Base-by-base conservation (phyloP, 2,888 invertebrate species). In the Brachyopa scutellaris region DNA sequence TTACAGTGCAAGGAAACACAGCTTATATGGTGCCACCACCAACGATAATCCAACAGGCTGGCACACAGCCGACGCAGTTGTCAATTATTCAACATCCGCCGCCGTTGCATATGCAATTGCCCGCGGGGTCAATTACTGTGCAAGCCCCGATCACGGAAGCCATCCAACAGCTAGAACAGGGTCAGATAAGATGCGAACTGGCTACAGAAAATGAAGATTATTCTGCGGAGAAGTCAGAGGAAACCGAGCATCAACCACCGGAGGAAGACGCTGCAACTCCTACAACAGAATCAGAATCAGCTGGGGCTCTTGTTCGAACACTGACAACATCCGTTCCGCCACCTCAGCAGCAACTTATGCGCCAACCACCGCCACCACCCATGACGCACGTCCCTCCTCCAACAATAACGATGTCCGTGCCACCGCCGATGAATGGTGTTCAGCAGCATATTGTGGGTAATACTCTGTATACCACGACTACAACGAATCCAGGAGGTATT, bases 21-120 rank as follows among this genome's bases (percentile, higher is more conserved):
- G 85, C 86, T 0, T 86, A 85, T 36, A 86, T 87, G 86, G 79
- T 87, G 49, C 87, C 86, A 5, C 87, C 86, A 6, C 85, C 86
- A 23, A 86, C 86, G 49, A 84, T 86, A 42, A 85, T 85, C n/a
- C 85, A 85, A 23, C 85, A 85, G 36, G 55, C 82, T 5, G 77
- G 55, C 1, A 21, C 55, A 0, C 84, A 79, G 2, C 84, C 69
- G 0, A 66, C 84, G 1, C 84, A 85, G 40, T 19, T 82, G 0
- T 85, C 84, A 1, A 84, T 85, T 33, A 85, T 85, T 31, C 85
- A 84, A 64, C 80, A 84, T 17, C 67, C 83, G 6, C 84, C 84
- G 2, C 64, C 84, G 1, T 15, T 82, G 23, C 84, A 84, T 51
- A 78, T 85, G 67, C 85, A 85, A 31, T 9, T 82, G 13, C 72